These are phyloP conservation scores for Aldabrachelys gigantea DNA, from an alignment of 2,113 vertebrate species.

Conservation along the genomic window DNA sequence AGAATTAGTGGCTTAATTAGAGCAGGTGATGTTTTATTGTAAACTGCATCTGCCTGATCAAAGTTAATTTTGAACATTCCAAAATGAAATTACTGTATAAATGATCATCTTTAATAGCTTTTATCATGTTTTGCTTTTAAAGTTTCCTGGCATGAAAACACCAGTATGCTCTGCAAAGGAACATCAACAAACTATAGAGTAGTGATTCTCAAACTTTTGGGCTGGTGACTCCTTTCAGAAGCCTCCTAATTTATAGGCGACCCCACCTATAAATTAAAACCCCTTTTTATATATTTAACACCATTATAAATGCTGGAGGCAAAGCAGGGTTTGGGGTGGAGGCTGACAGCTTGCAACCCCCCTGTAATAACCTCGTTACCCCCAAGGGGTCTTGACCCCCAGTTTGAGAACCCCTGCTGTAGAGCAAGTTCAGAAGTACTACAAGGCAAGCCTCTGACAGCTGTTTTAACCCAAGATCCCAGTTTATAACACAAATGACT, in stretches of 20 bases:
- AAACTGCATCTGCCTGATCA: not conserved
- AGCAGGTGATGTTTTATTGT: slow-evolving; percentile 1
- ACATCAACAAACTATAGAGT: slow-evolving; percentile 13
- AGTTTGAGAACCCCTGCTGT: no score
- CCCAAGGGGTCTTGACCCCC: no score
- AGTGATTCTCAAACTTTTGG: no score
- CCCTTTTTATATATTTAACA: no score
- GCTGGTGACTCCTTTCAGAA: no score
- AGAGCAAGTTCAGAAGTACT: not conserved
- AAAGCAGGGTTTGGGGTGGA: no score
- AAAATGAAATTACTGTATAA: not conserved
- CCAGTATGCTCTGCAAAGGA: slow-evolving; percentile 5
- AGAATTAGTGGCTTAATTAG: slow-evolving; percentile 17
- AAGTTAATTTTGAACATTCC: not conserved
- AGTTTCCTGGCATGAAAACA: not conserved
- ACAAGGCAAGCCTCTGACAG: not conserved
- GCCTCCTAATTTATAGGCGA: no score
- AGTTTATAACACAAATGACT: slow-evolving; percentile 9
- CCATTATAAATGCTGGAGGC: no score
- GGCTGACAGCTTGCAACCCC: no score
- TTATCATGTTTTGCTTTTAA: not conserved
- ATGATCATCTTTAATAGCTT: accelerated
- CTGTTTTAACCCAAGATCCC: not conserved
- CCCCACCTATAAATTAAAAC: no score
- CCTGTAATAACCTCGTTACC: no score